phyloP scores from a whole-genome alignment of 2,797 vertebrate species.

The Enteromius treurensis region DNA sequence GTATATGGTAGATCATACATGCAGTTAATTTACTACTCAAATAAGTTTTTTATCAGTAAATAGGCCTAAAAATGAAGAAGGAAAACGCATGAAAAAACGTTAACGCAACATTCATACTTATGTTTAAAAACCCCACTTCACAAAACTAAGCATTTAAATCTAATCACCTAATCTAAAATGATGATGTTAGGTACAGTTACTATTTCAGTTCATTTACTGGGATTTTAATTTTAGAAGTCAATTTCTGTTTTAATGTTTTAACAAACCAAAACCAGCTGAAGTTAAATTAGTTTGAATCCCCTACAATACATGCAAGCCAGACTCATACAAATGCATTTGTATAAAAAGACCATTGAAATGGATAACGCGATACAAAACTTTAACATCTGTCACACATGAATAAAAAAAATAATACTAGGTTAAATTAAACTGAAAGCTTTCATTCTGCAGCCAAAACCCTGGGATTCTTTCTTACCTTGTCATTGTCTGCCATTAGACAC shows the following conservation, averaged over 20 bases:
- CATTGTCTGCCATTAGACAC: slow-evolving; percentile 70
- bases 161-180: background rate
- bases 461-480: slow-evolving; percentile 64
- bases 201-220: background rate
- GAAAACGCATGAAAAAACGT: background rate
- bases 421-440: background rate
- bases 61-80: background rate
- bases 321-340: background rate
- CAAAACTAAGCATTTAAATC: background rate
- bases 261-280: background rate
- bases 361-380: background rate
- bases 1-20: background rate
- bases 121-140: background rate
- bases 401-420: background rate
- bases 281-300: background rate
- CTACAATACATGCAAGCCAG: background rate
- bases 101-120: background rate
- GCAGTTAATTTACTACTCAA: no score
- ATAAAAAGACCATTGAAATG: background rate
- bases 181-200: background rate
- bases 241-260: background rate
- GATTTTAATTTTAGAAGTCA: no score
- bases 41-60: background rate
- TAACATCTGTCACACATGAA: background rate
- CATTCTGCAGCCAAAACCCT: background rate